Base-by-base conservation (phyloP, 2,888 invertebrate genomes). In the Cistogaster globosa region DNA sequence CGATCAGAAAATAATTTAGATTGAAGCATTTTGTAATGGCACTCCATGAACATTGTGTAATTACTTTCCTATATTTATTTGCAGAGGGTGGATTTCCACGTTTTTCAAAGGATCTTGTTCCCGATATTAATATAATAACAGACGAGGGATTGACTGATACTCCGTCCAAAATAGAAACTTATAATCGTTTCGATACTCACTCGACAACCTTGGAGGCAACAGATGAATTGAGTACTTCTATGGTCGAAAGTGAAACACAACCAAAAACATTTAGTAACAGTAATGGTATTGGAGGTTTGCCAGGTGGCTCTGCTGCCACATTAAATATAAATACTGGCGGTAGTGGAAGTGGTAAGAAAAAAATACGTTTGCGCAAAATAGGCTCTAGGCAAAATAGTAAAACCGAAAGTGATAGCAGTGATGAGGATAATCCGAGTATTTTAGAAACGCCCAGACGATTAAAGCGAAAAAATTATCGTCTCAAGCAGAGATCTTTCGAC, bases 301-400 rank as follows among this genome's bases (percentile, higher is more conserved):
- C 63, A 22, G 57, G 12, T 38, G 65, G 3, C 26, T 26, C 84
- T n/a, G 83, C 78, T 48, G 88, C 87, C 36, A 89, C 88, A 81
- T 87, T 88, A 0, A 84, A 69, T 51, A 42, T 38, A n/a, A 48
- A 36, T 69, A 18, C 16, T 57, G 74, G 53, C 1, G 36, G 26
- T 48, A 53, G 60, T n/a, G 65, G 18, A n/a, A 84, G 87, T 0
- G 80, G 55, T 69, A 92, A 92, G 75, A 92, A 92, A 68, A 92
- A 92, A 82, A 81, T 90, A 38, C 90, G 92, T 0, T 87, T 92
- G 20, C 90, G 93, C 11, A 92, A 92, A 87, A 90, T 92, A 88
- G 93, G 93, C 2, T 93, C 93, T 0, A 88, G 93, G 0, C 93
- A 93, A 87, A 93, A 92, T 71, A 93, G 93, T 85, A 93, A 93